Conservation (phyloP, 1,140 invertebrate genomes). For the Argopecten irradians region DNA sequence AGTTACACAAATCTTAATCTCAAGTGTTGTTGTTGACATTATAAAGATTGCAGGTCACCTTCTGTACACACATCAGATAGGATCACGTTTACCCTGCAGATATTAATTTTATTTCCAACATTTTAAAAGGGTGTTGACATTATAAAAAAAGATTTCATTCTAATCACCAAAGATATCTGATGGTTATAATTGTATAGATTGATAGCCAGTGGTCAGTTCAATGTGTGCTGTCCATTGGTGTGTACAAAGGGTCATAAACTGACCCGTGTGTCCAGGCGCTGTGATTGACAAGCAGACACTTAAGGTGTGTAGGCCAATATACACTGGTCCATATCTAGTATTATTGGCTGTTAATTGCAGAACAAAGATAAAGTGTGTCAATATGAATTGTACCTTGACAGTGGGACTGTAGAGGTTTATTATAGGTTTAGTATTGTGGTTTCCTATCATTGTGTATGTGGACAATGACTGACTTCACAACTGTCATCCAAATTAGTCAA, state of each 20-base stretch:
- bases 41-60: not conserved
- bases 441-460: not conserved
- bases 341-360: constrained; percentile 23
- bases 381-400: not conserved
- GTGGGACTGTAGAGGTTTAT: not conserved
- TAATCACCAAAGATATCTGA: not conserved
- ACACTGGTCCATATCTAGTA: not conserved
- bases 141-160: not conserved
- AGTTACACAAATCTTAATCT: not conserved
- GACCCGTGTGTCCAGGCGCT: not conserved
- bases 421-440: not conserved
- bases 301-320: not conserved
- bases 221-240: not conserved
- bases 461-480: not conserved
- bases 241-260: too few species aligned
- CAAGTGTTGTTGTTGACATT: not conserved
- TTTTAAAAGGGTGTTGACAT: not conserved
- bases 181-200: not conserved
- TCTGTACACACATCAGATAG: not conserved
- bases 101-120: not conserved
- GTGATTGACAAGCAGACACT: not conserved
- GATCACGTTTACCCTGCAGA: not conserved
- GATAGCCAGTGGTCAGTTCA: not conserved
- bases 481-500: not conserved
- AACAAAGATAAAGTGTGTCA: constrained; percentile 23